Conservation (phyloP, 2,797 vertebrate species). For the Arnoldichthys spilopterus region DNA sequence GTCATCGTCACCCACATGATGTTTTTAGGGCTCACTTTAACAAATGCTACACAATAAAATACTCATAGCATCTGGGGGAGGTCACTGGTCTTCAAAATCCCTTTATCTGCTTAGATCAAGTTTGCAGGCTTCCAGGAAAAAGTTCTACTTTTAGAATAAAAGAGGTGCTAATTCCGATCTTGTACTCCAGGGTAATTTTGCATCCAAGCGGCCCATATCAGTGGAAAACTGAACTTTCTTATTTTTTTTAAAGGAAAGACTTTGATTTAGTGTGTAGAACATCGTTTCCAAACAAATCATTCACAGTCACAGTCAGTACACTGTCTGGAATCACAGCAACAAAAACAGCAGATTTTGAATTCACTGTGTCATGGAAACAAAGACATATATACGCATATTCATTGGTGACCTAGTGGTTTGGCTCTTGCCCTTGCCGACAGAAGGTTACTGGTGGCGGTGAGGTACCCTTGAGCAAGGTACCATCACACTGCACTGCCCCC, state of each 20-base stretch:
- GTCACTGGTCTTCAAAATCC: not conserved
- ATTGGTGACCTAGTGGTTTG: too few relatives aligned
- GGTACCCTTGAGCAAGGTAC: too few relatives aligned
- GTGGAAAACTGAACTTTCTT: not conserved
- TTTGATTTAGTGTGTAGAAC: not conserved
- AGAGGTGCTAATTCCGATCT: not conserved
- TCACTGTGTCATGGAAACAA: too few relatives aligned
- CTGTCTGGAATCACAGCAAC: too few relatives aligned
- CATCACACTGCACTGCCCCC: too few relatives aligned
- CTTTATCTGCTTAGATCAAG: not conserved
- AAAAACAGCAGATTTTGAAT: too few relatives aligned
- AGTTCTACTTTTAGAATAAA: not conserved
- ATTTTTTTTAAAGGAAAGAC: not conserved
- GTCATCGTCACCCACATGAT: conserved; percentile 67
- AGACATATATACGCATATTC: too few relatives aligned
- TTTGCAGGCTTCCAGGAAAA: not conserved
- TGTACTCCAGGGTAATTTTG: not conserved
- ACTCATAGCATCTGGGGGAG: conserved; percentile 9
- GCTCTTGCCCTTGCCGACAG: too few relatives aligned
- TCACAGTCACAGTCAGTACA: too few relatives aligned
- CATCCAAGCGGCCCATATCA: not conserved
- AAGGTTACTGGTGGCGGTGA: too few relatives aligned
- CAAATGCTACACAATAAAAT: not conserved
- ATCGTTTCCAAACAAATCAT: too few relatives aligned
- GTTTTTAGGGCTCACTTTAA: conserved; percentile 43